Evolutionary conservation across 2,797 vertebrate genomes (phyloP), one percentile per base, ranked within the genome.

Genomic region (Schizopygopsis malacanthus): DNA sequence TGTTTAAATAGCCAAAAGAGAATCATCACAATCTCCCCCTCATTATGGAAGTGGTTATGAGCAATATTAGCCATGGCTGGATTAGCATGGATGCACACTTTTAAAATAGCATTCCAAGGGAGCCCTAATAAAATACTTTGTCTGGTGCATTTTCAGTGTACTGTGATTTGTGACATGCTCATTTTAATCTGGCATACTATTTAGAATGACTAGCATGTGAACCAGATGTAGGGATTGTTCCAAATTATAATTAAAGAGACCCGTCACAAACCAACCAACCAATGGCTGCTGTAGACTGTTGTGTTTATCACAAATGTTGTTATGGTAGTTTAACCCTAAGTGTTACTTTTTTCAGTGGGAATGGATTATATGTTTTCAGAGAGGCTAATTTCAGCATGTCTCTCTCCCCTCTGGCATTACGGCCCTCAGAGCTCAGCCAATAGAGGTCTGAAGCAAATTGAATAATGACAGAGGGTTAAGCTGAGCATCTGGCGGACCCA

Each of bases 321-420:
- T 71, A 45, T 72, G 65, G 59, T 76, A 18, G 72, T 43, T 76
- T 76, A 72, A 84, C 82, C 82, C 71, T 28, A 84, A 75, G 69
- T 67, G 78, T 81, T 75, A 75, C 79, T 61, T 67, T 78, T 80
- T 22, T 43, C 72, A 45, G 43, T 56, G 37, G 50, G 43, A 65
- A 71, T 41, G 6, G 65, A 79, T 47, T 70, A 73, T 50, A 72
- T 16, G 18, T 86, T 82, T 56, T 43, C 70, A 56, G 78, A 59
- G 79, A 86, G 41, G 39, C 83, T 85, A 69, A 78, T 85, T 79
- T 72, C 83, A 79, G 65, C 76, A 72, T 72, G 83, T 61, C 76
- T 79, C 2, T 82, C 50, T 61, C 50, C 25, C 43, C 43, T 61
- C 76, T 81, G 71, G 25, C 59, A 47, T 81, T 77, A 72, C 18